Conservation (phyloP, 1,140 invertebrate species). For the Ceratoteleas bidentatus region DNA sequence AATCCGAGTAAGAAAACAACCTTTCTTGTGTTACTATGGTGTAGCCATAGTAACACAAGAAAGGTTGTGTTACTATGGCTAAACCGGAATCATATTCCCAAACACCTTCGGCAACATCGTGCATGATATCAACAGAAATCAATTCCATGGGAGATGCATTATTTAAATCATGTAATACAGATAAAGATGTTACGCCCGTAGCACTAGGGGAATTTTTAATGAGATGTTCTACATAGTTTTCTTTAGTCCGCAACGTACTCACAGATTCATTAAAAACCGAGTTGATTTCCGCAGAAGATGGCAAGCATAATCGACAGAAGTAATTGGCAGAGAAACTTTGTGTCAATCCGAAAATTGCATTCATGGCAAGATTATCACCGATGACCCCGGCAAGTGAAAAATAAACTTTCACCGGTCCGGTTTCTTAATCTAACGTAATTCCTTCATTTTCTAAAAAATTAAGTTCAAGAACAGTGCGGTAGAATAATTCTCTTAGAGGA, state of each 20-base stretch:
- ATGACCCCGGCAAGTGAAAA: conserved; percentile 13
- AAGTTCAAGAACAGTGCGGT: background rate
- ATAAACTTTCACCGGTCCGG: background rate
- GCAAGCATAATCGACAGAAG: conserved; percentile 21
- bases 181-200: background rate
- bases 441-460: conserved; percentile 59
- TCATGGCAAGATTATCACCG: conserved; percentile 35
- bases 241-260: conserved; percentile 1
- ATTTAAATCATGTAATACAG: conserved; percentile 1
- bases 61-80: no score
- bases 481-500: conserved; percentile 13
- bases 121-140: conserved; percentile 2
- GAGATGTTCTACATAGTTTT: background rate
- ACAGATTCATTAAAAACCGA: conserved; percentile 2
- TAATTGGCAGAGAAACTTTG: conserved; percentile 10
- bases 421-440: conserved; percentile 43
- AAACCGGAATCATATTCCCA: conserved; percentile 9
- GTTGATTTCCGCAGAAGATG: conserved; percentile 1
- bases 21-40: conserved; percentile 3
- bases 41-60: no score
- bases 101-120: conserved; percentile 1
- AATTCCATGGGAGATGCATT: background rate
- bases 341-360: conserved; percentile 16
- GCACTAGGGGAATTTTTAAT: background rate
- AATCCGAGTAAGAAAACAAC: background rate